Conservation (phyloP, 2,888 invertebrate species). For the Charanyca ferruginea region DNA sequence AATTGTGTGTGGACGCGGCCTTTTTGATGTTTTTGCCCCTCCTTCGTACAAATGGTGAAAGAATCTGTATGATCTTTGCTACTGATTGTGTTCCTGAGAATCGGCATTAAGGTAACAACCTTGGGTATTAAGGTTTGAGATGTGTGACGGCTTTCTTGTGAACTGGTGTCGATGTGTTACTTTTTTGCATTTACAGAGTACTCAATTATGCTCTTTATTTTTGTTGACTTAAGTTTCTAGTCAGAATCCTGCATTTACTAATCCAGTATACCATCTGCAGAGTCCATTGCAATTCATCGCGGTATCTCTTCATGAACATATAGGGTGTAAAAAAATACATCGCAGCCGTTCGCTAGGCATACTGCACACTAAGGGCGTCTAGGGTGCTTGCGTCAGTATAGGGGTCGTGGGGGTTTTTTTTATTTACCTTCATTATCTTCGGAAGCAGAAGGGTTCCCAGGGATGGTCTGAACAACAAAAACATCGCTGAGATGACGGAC, state of each 20-base stretch:
- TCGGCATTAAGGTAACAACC: slow-evolving; percentile 59
- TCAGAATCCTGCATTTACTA: slow-evolving; percentile 8
- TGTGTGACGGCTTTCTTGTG: slow-evolving; percentile 45
- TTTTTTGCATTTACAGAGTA: slow-evolving; percentile 43
- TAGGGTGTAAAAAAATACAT: not conserved
- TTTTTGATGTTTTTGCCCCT: slow-evolving; percentile 76
- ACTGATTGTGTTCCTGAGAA: slow-evolving; percentile 63
- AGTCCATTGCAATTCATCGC: slow-evolving; percentile 1
- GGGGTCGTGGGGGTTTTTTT: too few relatives aligned
- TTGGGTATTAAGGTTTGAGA: slow-evolving; percentile 52
- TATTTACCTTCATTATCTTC: too few relatives aligned
- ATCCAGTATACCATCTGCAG: not conserved
- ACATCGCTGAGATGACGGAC: too few relatives aligned
- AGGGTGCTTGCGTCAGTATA: too few relatives aligned
- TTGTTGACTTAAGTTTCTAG: slow-evolving; percentile 14
- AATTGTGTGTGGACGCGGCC: slow-evolving; percentile 78
- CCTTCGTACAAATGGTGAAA: slow-evolving; percentile 58
- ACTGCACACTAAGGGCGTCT: too few relatives aligned
- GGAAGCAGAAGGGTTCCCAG: too few relatives aligned
- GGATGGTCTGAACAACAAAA: too few relatives aligned
- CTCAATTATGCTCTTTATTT: slow-evolving; percentile 14
- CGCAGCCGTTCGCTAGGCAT: too few relatives aligned
- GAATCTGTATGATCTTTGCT: slow-evolving; percentile 60
- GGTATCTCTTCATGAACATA: not conserved
- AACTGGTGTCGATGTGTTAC: slow-evolving; percentile 13